A percentile compares a stretch with the other conserved stretches of the same genome.
Evolutionary conservation across 2,888 invertebrate species (phyloP).

Genomic region (Ormyrus pomaceus): DNA sequence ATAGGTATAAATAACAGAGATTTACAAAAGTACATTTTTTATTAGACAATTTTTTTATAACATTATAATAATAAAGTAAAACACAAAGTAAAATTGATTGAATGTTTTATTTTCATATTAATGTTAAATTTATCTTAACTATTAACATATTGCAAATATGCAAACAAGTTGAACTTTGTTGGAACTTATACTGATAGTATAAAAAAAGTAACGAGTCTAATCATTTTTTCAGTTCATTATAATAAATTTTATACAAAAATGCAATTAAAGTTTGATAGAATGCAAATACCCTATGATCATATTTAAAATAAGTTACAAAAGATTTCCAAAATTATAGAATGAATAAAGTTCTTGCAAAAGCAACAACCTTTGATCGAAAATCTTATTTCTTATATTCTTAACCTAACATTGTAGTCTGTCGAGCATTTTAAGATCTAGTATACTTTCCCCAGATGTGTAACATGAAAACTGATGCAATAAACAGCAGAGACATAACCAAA

Average conservation of each 20-base stretch:
- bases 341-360: constrained; percentile 19
- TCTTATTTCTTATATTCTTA: constrained; percentile 7
- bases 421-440: constrained; percentile 83
- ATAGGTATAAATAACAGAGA: constrained; percentile 16
- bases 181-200: constrained; percentile 28
- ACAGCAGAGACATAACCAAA: constrained; percentile 98
- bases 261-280: constrained; percentile 20
- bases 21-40: neutral
- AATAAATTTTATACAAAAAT: constrained; percentile 39
- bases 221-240: constrained; percentile 28
- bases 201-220: constrained; percentile 38
- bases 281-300: neutral
- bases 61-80: constrained; percentile 23
- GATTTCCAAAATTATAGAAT: constrained; percentile 24
- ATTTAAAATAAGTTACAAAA: constrained; percentile 37
- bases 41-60: constrained; percentile 34
- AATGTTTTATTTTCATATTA: too few species aligned
- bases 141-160: constrained; percentile 45
- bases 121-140: constrained; percentile 32
- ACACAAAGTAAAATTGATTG: too few species aligned
- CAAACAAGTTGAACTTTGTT: constrained; percentile 10
- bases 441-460: constrained; percentile 99
- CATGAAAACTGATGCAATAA: constrained; percentile 99
- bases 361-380: constrained; percentile 22
- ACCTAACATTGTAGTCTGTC: constrained; percentile 16